Base-by-base conservation (phyloP, 2,888 invertebrate genomes). In the Periphyllus acericola region DNA sequence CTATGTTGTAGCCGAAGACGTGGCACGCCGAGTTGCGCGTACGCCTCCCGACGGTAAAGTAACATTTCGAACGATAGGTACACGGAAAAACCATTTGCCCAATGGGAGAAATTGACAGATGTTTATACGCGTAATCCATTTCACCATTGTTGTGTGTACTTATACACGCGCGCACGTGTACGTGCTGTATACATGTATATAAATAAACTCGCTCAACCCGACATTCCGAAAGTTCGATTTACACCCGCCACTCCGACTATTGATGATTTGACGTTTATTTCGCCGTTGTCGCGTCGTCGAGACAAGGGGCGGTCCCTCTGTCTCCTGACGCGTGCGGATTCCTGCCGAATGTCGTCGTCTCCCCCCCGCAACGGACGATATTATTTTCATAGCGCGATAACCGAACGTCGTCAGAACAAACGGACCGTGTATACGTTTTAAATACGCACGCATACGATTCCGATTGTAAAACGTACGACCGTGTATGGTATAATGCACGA, bases 81-180 rank as follows among this genome's bases (percentile, higher is more conserved):
- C 86, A 87, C 74, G 86, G 72, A 80, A 87, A 87, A 55, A 87
- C 80, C 86, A 87, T 87, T 87, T 87, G 80, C 60, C 71, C 86
- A 52, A 80, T 80, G 86, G 32, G 80, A 87, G 79, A 87, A 87
- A 55, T 79, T 80, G 86, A 80, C 86, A 87, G 79, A 87, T 87
- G 86, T 80, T 80, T 74, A 40, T 60, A 55, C 86, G 72, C 36
- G 68, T 74, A 87, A 87, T 87, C 86, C 79, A 80, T 79, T 87
- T 80, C 72, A 29, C 86, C 60, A 55, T 72, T 79, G 79, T 79
- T 60, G 40, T 55, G 40, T 55, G 46, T 29, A 46, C 32, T 46
- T 46, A 46, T 46, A 11, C 46, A 14, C n/a, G n/a, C 29, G 46
- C 25, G 25, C 40, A n/a, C 60, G 40, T 55, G 29, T 32, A 46